Conservation (phyloP, 2,888 invertebrate species). For the Oscheius sp. region DNA sequence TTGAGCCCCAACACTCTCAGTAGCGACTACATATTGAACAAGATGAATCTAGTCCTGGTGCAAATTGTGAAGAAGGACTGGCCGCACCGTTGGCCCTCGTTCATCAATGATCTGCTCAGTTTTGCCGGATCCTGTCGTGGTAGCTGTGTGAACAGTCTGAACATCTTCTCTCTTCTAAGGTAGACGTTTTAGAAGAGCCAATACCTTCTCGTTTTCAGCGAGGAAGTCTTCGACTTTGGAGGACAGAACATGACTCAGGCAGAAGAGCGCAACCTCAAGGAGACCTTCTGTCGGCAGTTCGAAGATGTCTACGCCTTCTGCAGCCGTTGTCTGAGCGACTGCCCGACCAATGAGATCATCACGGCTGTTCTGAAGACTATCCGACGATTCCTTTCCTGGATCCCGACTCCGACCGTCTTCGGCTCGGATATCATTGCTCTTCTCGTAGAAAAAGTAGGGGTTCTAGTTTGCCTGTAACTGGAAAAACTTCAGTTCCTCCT, state of each 20-base stretch:
- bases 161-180: conserved; percentile 91
- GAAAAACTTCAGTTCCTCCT: conserved; percentile 83
- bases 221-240: conserved; percentile 99
- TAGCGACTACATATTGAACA: conserved; percentile 87
- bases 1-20: conserved; percentile 90
- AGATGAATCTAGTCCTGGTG: conserved; percentile 97
- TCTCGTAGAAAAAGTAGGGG: conserved; percentile 82
- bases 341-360: conserved; percentile 94
- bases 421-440: conserved; percentile 96
- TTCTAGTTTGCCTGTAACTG: not conserved
- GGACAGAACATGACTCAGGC: conserved; percentile 98
- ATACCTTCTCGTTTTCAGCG: conserved; percentile 77
- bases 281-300: conserved; percentile 99
- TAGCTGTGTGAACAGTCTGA: conserved; percentile 99
- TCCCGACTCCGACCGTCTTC: conserved; percentile 98
- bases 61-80: conserved; percentile 98
- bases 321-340: conserved; percentile 96
- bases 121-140: conserved; percentile 98
- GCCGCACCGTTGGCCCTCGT: conserved; percentile 99
- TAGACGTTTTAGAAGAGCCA: conserved; percentile 46
- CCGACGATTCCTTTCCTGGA: conserved; percentile 97
- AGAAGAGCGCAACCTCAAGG: conserved; percentile 97
- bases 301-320: conserved; percentile 97
- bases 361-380: conserved; percentile 95
- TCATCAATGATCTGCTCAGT: conserved; percentile 98